phyloP scores from a whole-genome alignment of 2,888 invertebrate species.

The Gymnoscelis rufifasciata region DNA sequence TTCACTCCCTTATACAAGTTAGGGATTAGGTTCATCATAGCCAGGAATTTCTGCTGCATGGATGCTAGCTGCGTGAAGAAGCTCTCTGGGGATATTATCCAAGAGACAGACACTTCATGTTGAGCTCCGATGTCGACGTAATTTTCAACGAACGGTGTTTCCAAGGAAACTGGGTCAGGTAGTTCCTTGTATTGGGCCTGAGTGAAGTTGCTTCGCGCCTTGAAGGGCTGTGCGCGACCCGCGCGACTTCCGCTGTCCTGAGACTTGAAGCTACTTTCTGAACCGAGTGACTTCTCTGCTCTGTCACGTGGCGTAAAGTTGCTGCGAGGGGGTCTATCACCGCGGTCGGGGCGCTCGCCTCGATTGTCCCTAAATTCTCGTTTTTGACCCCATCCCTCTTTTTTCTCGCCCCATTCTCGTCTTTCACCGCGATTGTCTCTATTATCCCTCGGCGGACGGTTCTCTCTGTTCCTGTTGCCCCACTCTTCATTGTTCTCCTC shows the following conservation, averaged over 20 bases:
- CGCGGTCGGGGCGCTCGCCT: conserved; percentile 27
- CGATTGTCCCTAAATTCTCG: conserved; percentile 36
- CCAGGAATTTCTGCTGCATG: conserved; percentile 77
- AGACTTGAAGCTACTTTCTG: conserved; percentile 53
- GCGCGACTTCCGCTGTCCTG: conserved; percentile 38
- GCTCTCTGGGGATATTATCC: conserved; percentile 86
- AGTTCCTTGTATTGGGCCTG: conserved; percentile 59
- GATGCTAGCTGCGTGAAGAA: conserved; percentile 82
- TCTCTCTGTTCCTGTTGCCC: conserved; percentile 36
- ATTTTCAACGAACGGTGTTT: conserved; percentile 67
- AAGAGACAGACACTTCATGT: conserved; percentile 82
- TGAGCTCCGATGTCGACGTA: conserved; percentile 71
- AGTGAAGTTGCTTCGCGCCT: conserved; percentile 52
- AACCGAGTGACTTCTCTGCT: conserved; percentile 50
- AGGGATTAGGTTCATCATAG: conserved; percentile 86
- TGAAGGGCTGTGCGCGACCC: conserved; percentile 51
- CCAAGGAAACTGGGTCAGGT: conserved; percentile 66
- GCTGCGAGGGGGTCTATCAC: conserved; percentile 44
- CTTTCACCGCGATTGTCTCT: conserved; percentile 33
- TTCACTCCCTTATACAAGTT: conserved; percentile 79
- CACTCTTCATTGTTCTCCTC: conserved; percentile 48
- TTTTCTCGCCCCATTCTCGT: conserved; percentile 39
- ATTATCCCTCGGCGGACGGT: conserved; percentile 24
- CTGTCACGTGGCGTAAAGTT: conserved; percentile 63
- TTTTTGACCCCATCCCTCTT: conserved; percentile 33